Conservation (phyloP, 2,888 invertebrate genomes). For the Cephus spinipes region DNA sequence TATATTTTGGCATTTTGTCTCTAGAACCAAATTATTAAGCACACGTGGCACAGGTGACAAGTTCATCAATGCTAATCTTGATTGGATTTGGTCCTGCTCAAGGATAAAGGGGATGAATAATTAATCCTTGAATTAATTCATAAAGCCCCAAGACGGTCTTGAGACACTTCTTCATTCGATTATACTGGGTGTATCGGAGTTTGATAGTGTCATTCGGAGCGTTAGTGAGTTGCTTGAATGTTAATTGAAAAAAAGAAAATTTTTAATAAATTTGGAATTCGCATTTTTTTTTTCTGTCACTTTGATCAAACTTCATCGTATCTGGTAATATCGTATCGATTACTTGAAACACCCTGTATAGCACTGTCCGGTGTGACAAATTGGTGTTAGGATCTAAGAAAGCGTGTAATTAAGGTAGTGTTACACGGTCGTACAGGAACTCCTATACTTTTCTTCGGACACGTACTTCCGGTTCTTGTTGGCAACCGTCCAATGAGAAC, state of each 20-base stretch:
- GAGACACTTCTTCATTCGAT: neutral
- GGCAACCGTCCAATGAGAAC: conserved; percentile 47
- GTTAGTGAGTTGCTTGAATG: neutral
- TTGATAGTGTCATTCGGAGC: neutral
- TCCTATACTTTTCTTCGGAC: conserved; percentile 21
- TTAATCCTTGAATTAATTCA: neutral
- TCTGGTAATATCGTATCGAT: neutral
- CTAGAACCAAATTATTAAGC: neutral
- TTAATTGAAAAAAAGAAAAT: no score
- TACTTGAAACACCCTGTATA: neutral
- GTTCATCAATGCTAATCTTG: neutral
- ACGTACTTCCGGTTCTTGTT: conserved; percentile 36
- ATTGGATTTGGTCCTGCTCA: neutral
- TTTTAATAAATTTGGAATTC: no score
- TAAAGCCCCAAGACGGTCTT: neutral
- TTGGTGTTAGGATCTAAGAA: conserved; percentile 2
- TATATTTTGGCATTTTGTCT: neutral
- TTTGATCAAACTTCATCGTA: neutral
- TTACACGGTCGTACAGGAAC: conserved; percentile 15
- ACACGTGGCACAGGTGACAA: neutral
- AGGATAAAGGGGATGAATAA: neutral
- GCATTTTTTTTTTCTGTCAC: neutral
- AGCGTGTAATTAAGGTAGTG: conserved; percentile 33
- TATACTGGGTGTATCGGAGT: neutral
- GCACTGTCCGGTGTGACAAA: neutral